Conservation (phyloP, 2,797 vertebrate species). For the Megalops cyprinoides region DNA sequence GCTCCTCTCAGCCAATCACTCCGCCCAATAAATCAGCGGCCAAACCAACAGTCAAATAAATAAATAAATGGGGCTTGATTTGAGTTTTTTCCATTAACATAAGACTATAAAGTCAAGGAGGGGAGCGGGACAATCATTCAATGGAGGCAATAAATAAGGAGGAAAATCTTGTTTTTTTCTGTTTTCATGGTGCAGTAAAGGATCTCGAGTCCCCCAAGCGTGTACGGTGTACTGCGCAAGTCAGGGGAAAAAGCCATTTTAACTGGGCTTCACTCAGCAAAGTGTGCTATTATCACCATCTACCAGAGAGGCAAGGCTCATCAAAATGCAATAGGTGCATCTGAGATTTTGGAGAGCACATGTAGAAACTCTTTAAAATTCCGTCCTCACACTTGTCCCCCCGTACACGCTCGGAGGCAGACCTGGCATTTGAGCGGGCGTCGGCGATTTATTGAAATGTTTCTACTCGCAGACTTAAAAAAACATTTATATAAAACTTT, state of each 20-base stretch:
- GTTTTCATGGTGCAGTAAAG: conserved; percentile 47
- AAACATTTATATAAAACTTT: conserved; percentile 14
- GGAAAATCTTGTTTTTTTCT: conserved; percentile 43
- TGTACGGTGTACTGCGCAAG: conserved; percentile 19
- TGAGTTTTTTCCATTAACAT: conserved; percentile 41
- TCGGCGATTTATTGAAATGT: conserved; percentile 13
- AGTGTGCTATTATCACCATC: conserved; percentile 12
- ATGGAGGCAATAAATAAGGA: conserved; percentile 40
- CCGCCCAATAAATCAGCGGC: conserved; percentile 27
- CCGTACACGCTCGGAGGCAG: conserved; percentile 3
- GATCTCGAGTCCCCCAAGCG: conserved; percentile 38
- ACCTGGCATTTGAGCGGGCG: conserved; percentile 8
- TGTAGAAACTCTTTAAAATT: conserved; percentile 5
- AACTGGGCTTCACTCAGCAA: conserved; percentile 35
- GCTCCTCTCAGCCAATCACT: background rate
- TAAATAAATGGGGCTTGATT: conserved; percentile 45
- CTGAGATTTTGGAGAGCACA: background rate
- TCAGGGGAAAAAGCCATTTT: conserved; percentile 29
- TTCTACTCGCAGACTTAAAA: background rate
- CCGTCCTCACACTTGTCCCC: conserved; percentile 3
- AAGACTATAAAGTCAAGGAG: conserved; percentile 44
- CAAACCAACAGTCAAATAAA: conserved; percentile 48
- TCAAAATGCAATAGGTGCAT: background rate
- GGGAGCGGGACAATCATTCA: conserved; percentile 38
- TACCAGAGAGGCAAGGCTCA: conserved; percentile 23